Evolutionary conservation across 2,797 vertebrate genomes (phyloP), one percentile per base, ranked within the genome.

Genomic region (Sebastes hubbsi): DNA sequence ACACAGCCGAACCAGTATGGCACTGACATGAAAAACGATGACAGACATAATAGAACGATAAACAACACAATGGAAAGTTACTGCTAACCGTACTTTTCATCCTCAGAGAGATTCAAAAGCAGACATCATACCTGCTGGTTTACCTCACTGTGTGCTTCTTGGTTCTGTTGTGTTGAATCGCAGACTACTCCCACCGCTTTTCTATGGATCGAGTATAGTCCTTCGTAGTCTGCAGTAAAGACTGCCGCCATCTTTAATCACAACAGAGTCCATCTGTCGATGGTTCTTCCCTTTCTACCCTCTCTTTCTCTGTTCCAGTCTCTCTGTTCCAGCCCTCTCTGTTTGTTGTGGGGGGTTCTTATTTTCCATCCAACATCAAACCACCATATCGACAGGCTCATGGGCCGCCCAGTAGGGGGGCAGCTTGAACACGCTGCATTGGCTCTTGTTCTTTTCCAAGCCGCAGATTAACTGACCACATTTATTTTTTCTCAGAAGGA

Each of bases 211-310:
- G 86, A 75, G 78, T 82, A 80, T 91, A 83, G 90, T 89, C 91
- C 93, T 95, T 94, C 95, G 95, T 92, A 95, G 94, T 96, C 95
- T 96, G 95, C 94, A 88, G 92, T 91, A 91, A 94, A 94, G 88
- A 91, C 85, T 87, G 95, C 92, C 96, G 96, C 96, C 96, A 96
- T 96, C 95, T 96, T 96, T 96, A 95, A 96, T 96, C 94, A 95
- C 94, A 90, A 91, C 92, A 92, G 91, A 93, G 92, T 96, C 95
- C 94, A 95, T 95, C 95, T 95, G 94, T 93, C 94, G 92, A 93
- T 91, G 93, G 91, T 92, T 93, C 94, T 94, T 94, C 91, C 91
- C 91, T 92, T 91, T 94, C 91, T 92, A 93, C 77, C 93, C 91
- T 94, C 91, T 95, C 93, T 91, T 94, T 85, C 90, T 94, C 92